phyloP scores from a whole-genome alignment of 2,797 vertebrate species.

The Chelmon rostratus region DNA sequence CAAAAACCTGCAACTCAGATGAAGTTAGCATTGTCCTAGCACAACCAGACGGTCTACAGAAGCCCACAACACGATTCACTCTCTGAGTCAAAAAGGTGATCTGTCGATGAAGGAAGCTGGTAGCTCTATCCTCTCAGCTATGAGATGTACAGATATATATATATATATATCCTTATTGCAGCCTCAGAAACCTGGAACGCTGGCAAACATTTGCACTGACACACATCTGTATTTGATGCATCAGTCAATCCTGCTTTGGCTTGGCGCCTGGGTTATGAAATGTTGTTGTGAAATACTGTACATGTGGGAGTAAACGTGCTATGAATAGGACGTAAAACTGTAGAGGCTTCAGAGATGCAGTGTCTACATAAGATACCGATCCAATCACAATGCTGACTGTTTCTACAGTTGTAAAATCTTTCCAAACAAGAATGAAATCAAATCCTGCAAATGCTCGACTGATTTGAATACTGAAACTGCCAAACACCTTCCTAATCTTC shows the following conservation, averaged over 20 bases:
- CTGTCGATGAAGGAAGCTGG: not conserved
- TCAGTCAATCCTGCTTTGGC: conserved; percentile 19
- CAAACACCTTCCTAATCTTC: not conserved
- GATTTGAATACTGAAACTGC: not conserved
- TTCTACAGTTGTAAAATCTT: not conserved
- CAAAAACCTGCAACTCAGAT: conserved; percentile 14
- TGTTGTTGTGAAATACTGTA: conserved; percentile 29
- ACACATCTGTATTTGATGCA: conserved; percentile 24
- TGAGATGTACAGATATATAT: not conserved
- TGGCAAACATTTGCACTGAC: not conserved
- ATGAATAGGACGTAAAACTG: conserved; percentile 21
- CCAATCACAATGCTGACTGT: not conserved
- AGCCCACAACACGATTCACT: conserved; percentile 13
- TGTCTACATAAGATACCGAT: not conserved
- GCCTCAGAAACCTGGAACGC: not conserved
- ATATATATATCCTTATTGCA: not conserved
- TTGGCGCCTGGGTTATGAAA: conserved; percentile 21
- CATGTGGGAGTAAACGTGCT: conserved; percentile 34
- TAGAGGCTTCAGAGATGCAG: conserved; percentile 4
- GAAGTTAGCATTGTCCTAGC: conserved; percentile 8
- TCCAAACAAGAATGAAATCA: not conserved
- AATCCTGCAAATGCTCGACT: not conserved
- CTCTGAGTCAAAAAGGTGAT: conserved; percentile 1
- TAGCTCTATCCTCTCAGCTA: conserved; percentile 6
- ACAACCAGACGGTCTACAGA: not conserved